A percentile compares a stretch with the other conserved stretches of the same genome.
Evolutionary conservation across 1,140 invertebrate genomes (phyloP).

Genomic region (Scaptomyza hsui): DNA sequence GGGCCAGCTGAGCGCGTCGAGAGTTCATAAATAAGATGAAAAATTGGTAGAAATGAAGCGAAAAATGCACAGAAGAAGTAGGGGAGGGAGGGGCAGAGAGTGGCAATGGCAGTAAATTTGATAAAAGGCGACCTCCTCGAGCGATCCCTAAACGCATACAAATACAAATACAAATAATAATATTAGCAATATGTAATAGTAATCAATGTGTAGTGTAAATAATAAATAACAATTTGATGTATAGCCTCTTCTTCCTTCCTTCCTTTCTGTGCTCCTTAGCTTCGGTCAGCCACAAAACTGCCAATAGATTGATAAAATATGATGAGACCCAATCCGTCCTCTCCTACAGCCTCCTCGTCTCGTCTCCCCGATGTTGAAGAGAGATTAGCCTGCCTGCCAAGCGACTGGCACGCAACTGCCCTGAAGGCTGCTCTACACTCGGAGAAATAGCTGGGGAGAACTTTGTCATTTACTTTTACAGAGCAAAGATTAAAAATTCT

Average conservation of each 20-base stretch:
- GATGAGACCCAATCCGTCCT: conserved; percentile 52
- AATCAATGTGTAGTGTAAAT: conserved; percentile 80
- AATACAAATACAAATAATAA: conserved; percentile 61
- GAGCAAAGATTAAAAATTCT: too few species aligned
- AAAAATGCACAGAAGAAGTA: conserved; percentile 51
- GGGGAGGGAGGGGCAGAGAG: too few species aligned
- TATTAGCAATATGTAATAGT: conserved; percentile 72
- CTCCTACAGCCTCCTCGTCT: neutral
- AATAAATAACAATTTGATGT: conserved; percentile 70
- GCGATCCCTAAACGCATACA: conserved; percentile 3
- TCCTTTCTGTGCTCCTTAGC: too few species aligned
- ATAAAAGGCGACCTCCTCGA: conserved; percentile 60
- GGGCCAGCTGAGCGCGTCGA: conserved; percentile 56
- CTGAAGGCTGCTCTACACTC: conserved; percentile 50
- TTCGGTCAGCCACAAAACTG: conserved; percentile 50
- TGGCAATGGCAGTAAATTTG: conserved; percentile 51
- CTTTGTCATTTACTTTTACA: neutral
- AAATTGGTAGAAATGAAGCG: conserved; percentile 66
- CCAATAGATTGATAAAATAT: conserved; percentile 81
- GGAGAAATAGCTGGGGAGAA: neutral
- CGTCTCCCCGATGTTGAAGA: conserved; percentile 33
- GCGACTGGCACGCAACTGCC: conserved; percentile 46
- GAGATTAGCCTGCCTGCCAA: conserved; percentile 52
- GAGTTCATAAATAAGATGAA: conserved; percentile 77
- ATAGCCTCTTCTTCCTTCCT: neutral